Percentiles rank a stretch among this genome's conserved stretches.
phyloP scores from a whole-genome alignment of 2,113 vertebrate species.

The Leiothrix lutea region DNA sequence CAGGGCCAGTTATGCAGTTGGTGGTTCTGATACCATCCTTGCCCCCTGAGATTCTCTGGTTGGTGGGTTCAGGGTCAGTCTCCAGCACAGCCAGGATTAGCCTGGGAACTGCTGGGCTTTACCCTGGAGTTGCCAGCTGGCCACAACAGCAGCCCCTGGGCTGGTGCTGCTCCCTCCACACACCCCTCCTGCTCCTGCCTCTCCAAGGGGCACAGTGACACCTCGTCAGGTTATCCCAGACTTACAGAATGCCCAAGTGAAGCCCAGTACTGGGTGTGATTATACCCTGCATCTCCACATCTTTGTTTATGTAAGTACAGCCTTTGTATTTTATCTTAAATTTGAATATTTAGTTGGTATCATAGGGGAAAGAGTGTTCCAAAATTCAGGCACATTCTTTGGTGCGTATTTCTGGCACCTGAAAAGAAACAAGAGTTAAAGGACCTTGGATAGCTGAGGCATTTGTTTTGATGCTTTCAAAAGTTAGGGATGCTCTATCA shows the following conservation, averaged over 20 bases:
- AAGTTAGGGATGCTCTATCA: background rate
- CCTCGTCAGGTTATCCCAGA: background rate
- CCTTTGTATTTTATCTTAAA: background rate
- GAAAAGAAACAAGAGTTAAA: background rate
- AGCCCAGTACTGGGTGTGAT: background rate
- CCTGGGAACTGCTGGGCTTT: background rate
- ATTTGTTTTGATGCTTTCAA: background rate
- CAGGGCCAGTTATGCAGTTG: background rate
- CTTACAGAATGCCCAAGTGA: background rate
- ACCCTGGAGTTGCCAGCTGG: background rate
- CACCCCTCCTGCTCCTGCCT: background rate
- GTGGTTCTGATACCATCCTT: background rate
- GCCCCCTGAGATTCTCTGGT: background rate
- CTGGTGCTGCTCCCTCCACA: background rate
- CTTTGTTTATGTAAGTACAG: background rate
- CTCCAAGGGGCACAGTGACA: background rate
- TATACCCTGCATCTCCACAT: background rate
- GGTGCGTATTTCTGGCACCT: background rate
- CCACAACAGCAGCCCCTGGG: background rate
- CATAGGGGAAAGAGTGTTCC: background rate
- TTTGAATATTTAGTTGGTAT: background rate
- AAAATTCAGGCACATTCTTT: background rate
- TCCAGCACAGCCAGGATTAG: background rate
- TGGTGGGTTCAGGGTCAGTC: background rate
- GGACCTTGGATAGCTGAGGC: background rate